phyloP scores from a whole-genome alignment of 2,888 invertebrate species.

The Nemotelus pantherinus region DNA sequence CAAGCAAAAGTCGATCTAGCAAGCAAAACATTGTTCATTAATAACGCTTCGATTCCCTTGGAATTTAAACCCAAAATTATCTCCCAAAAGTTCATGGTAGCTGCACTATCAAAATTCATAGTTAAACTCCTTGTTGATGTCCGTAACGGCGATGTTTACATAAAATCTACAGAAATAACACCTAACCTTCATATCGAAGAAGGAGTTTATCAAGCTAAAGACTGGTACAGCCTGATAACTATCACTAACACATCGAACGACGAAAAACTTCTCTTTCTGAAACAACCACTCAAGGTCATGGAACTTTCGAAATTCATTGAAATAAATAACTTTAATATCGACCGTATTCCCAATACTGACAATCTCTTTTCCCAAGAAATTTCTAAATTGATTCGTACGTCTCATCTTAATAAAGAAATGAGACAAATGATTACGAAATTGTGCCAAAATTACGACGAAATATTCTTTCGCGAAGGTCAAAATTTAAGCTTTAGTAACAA shows the following conservation, averaged over 20 bases:
- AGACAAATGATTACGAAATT: not conserved
- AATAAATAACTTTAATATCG: not conserved
- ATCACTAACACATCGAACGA: conserved; percentile 2
- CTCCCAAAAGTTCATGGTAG: not conserved
- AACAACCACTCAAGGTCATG: conserved; percentile 17
- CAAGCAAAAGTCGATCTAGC: not conserved
- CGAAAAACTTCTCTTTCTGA: conserved; percentile 20
- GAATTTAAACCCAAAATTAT: not conserved
- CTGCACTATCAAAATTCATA: not conserved
- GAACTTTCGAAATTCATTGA: not conserved
- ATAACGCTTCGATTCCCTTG: not conserved
- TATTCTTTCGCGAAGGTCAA: conserved; percentile 29
- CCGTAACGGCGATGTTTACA: not conserved
- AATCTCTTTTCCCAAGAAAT: no score
- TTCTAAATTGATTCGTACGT: no score
- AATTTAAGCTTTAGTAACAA: conserved; percentile 9
- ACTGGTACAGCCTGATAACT: conserved; percentile 4
- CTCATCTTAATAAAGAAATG: not conserved
- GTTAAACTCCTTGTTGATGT: conserved; percentile 18
- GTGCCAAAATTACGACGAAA: conserved; percentile 19
- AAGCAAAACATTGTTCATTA: not conserved
- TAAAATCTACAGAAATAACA: not conserved
- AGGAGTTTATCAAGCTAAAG: conserved; percentile 4
- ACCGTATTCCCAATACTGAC: no score
- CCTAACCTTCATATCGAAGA: not conserved